Evolutionary conservation across 2,888 invertebrate genomes (phyloP).

Genomic region (Lobophora halterata): DNA sequence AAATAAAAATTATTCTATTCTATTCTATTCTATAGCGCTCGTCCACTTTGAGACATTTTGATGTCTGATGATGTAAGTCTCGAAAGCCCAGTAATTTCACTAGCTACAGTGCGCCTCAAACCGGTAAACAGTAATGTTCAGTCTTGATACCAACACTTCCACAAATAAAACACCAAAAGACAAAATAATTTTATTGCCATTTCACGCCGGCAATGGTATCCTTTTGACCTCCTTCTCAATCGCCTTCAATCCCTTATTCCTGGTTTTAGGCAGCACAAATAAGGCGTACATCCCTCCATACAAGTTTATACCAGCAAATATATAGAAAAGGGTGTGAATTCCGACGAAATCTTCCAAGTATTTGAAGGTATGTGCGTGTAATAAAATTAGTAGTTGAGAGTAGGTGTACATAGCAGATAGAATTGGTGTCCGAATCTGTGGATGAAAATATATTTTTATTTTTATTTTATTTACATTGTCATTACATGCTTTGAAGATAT

Average conservation of each 20-base stretch:
- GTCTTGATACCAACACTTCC: too few species aligned
- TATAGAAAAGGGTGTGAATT: constrained; percentile 55
- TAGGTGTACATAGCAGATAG: constrained; percentile 51
- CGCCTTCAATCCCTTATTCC: constrained; percentile 47
- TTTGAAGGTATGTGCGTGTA: constrained; percentile 55
- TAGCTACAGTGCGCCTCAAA: too few species aligned
- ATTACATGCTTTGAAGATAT: too few species aligned
- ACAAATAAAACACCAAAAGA: constrained; percentile 18
- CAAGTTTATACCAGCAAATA: constrained; percentile 60
- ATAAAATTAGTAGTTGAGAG: constrained; percentile 52
- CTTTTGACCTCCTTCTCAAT: constrained; percentile 63
- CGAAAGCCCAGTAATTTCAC: too few species aligned
- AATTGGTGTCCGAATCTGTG: constrained; percentile 59
- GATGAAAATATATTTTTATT: too few species aligned
- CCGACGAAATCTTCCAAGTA: constrained; percentile 61
- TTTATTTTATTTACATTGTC: too few species aligned
- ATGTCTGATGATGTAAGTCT: too few species aligned
- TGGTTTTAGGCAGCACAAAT: constrained; percentile 52
- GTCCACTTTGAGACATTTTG: too few species aligned
- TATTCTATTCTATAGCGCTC: too few species aligned
- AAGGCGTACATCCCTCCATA: constrained; percentile 59
- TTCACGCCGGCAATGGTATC: constrained; percentile 51
- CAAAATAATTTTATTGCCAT: constrained; percentile 5
- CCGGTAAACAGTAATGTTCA: too few species aligned
- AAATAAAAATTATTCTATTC: too few species aligned